Evolutionary conservation across 2,888 invertebrate genomes (phyloP).

Genomic region (Hedychridium roseum): DNA sequence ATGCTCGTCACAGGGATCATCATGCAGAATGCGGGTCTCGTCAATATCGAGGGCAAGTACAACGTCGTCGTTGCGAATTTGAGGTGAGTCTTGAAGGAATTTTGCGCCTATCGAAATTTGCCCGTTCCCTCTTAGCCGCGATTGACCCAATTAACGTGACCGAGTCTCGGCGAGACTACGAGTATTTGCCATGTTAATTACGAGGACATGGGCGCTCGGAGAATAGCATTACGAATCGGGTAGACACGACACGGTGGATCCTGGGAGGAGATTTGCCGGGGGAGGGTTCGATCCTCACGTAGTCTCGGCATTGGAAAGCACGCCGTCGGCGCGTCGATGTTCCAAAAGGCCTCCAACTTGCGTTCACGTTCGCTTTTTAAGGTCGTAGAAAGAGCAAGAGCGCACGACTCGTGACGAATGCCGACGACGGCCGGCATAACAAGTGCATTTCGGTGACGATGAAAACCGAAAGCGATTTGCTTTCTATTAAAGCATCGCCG

Average conservation of each 20-base stretch:
- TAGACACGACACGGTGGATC: too few relatives aligned
- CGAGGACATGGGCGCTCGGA: too few relatives aligned
- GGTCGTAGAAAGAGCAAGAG: slow-evolving; percentile 38
- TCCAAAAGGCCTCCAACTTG: slow-evolving; percentile 18
- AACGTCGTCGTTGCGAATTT: slow-evolving; percentile 74
- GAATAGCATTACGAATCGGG: too few relatives aligned
- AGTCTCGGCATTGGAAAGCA: slow-evolving; percentile 33
- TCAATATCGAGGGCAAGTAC: slow-evolving; percentile 75
- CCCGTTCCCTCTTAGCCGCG: neutral
- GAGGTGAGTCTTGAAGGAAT: slow-evolving; percentile 66
- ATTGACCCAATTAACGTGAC: too few relatives aligned
- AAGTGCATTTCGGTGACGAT: slow-evolving; percentile 17
- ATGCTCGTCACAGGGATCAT: slow-evolving; percentile 86
- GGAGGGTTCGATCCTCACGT: too few relatives aligned
- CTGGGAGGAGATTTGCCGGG: too few relatives aligned
- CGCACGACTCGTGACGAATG: slow-evolving; percentile 15
- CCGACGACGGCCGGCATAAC: slow-evolving; percentile 34
- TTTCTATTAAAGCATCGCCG: neutral
- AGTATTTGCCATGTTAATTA: too few relatives aligned
- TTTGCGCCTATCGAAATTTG: neutral
- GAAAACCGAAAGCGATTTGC: neutral
- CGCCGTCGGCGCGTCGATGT: slow-evolving; percentile 18
- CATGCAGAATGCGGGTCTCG: slow-evolving; percentile 77
- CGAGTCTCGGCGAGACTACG: too few relatives aligned
- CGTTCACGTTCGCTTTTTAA: slow-evolving; percentile 40